These are phyloP conservation scores for Sorex fumeus DNA, from an alignment of 2,113 vertebrate genomes.

Conservation along the genomic window DNA sequence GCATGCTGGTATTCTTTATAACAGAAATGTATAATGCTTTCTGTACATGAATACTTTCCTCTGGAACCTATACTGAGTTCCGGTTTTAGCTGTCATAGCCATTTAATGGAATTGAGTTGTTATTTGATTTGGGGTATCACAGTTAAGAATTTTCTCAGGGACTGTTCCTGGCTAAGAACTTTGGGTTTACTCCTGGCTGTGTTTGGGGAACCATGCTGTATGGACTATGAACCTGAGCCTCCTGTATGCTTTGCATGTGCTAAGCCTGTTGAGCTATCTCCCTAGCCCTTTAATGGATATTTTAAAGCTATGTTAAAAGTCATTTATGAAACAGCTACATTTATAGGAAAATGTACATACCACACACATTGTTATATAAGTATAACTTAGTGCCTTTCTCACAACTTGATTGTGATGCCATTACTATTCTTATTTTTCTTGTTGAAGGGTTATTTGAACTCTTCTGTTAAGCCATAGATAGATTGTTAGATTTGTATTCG, in stretches of 20 bases:
- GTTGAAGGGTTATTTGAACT: background rate
- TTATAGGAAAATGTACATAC: slow-evolving; percentile 11
- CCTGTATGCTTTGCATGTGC: no score
- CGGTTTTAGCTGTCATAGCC: background rate
- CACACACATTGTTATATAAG: background rate
- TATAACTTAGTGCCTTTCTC: background rate
- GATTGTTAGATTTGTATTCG: slow-evolving; percentile 28
- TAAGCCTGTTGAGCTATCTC: no score
- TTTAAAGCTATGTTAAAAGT: slow-evolving; percentile 31
- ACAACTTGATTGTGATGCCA: background rate
- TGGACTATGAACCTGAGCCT: no score
- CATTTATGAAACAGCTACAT: slow-evolving; percentile 30
- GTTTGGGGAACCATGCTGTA: no score
- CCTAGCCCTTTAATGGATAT: background rate
- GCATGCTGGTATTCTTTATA: background rate
- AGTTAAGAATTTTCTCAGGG: no score
- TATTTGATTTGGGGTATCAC: no score
- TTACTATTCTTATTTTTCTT: slow-evolving; percentile 48
- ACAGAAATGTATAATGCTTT: slow-evolving; percentile 42
- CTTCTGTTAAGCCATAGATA: background rate
- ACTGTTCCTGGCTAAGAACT: no score
- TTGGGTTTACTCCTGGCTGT: no score
- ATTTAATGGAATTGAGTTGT: no score
- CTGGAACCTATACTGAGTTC: slow-evolving; percentile 7
- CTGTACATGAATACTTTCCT: slow-evolving; percentile 21